These are phyloP conservation scores for Dicranocentrus wangi DNA, from an alignment of 2,888 invertebrate species.

Conservation along the genomic window DNA sequence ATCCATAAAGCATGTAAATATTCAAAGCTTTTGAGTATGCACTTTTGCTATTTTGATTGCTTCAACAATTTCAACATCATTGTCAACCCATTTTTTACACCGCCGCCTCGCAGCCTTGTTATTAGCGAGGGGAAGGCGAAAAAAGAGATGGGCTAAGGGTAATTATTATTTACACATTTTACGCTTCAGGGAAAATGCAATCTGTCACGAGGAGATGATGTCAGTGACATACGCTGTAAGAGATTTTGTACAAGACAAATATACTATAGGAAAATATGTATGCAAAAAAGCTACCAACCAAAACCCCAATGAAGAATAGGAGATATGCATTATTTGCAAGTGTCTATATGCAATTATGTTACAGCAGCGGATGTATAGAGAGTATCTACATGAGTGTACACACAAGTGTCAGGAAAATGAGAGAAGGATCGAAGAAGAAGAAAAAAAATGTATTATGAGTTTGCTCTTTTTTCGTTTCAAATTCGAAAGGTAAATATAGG, in stretches of 20 bases:
- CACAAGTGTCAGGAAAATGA: constrained; percentile 12
- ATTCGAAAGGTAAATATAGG: constrained; percentile 14
- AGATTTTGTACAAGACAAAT: too few species aligned
- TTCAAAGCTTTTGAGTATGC: neutral
- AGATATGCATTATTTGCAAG: too few species aligned
- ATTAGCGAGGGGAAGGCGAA: neutral
- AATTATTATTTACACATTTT: constrained; percentile 49
- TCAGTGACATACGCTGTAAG: constrained; percentile 19
- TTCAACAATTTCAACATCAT: neutral
- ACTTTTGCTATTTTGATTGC: neutral
- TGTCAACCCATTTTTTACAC: constrained; percentile 8
- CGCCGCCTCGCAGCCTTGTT: neutral
- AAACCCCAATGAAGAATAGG: too few species aligned
- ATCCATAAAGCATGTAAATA: constrained; percentile 20
- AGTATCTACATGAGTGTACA: too few species aligned
- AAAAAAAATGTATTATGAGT: too few species aligned
- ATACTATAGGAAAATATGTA: neutral
- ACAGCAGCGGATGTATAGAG: too few species aligned
- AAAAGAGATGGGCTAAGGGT: neutral
- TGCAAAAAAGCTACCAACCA: too few species aligned
- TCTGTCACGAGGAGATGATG: constrained; percentile 28
- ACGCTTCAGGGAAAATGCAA: constrained; percentile 51
- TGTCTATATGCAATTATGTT: too few species aligned
- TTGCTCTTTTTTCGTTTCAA: too few species aligned
- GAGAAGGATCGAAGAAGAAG: neutral